Evolutionary conservation across 2,797 vertebrate genomes (phyloP).

Genomic region (Prionace glauca): DNA sequence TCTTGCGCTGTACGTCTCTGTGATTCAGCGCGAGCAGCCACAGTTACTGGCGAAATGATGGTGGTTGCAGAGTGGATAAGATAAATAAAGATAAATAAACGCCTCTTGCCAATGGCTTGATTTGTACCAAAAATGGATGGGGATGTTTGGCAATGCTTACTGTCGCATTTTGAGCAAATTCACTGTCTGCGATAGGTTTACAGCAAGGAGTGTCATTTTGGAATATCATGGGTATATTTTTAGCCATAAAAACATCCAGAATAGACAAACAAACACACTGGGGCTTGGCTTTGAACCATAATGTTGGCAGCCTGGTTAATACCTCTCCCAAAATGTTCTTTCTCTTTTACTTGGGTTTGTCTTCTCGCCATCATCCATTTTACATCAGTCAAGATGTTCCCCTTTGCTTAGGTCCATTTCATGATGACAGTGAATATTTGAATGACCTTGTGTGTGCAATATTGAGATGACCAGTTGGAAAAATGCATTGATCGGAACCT

Average conservation of each 20-base stretch:
- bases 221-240: slow-evolving; percentile 18
- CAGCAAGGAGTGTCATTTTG: not conserved
- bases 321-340: not conserved
- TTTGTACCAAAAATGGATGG: not conserved
- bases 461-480: not conserved
- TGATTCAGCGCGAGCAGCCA: not conserved
- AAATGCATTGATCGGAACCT: not conserved
- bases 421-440: not conserved
- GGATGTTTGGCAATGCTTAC: not conserved
- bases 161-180: not conserved
- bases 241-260: slow-evolving; percentile 19
- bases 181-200: not conserved
- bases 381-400: not conserved
- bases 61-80: not conserved
- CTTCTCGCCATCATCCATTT: not conserved
- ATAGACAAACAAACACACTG: not conserved
- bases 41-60: not conserved
- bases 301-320: not conserved
- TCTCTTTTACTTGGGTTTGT: not conserved
- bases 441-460: not conserved
- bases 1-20: no score
- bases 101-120: not conserved
- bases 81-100: not conserved
- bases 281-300: not conserved
- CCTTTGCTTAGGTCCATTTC: no score